Evolutionary conservation across 2,888 invertebrate species (phyloP), one percentile per base, ranked within the genome.

Genomic region (Neoscelio sp.): DNA sequence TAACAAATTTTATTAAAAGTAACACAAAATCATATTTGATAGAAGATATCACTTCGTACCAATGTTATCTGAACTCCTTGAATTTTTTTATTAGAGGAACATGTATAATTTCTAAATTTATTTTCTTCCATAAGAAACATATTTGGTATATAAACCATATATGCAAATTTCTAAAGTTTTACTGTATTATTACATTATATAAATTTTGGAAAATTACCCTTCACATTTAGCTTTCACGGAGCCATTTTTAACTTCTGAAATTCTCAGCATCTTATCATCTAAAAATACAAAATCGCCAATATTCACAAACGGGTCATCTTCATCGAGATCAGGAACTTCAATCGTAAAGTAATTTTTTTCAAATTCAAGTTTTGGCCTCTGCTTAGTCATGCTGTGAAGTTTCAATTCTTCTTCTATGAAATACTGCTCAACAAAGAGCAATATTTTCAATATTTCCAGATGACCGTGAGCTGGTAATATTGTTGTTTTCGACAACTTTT

Each of bases 291-390:
- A 64, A 30, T 70, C 76, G 8, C 76, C 76, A 0, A 30, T 6
- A 17, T 2, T 56, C 1, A 68, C 40, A 35, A 77, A 77, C 2
- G 77, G 77, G 20, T 54, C 56, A 35, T 77, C 70, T 6, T 70
- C 58, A 15, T 77, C 70, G 4, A 77, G n/a, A n/a, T 54, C 20
- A 0, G 70, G 70, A 8, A 77, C 52, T 0, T 1, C 1, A 7
- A 75, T 56, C 3, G 8, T 15, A 6, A 56, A 64, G 0, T 17
- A 7, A 20, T 7, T 48, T 26, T 10, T 48, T 8, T 17, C 2
- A 12, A 48, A 15, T 7, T n/a, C 4, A 0, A 1, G 3, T 8
- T 6, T 15, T n/a, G 20, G 33, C n/a, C 0, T 40, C 2, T 60
- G 28, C 2, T 64, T 17, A 1, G 3, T 40, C 48, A 74, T 50